These are phyloP conservation scores for Dicycla oo DNA, from an alignment of 2,888 invertebrate species.

Conservation along the genomic window DNA sequence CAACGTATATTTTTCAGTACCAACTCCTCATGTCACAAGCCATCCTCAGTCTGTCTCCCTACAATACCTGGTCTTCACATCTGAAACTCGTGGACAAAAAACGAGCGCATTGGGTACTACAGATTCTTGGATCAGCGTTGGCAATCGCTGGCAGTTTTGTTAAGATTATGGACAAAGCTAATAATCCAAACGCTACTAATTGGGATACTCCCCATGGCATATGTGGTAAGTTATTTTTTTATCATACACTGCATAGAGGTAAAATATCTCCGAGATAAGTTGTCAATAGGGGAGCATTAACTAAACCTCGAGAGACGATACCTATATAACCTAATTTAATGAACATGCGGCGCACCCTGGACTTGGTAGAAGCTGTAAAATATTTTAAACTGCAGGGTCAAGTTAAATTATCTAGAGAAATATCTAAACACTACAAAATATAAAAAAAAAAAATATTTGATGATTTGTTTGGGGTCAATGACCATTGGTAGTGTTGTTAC, in stretches of 20 bases:
- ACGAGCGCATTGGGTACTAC: slow-evolving; percentile 80
- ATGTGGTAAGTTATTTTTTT: slow-evolving; percentile 66
- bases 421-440: too few species aligned
- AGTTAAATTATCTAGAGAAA: too few species aligned
- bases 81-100: slow-evolving; percentile 79
- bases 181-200: slow-evolving; percentile 52
- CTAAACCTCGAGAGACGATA: background rate
- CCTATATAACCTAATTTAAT: background rate
- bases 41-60: slow-evolving; percentile 77
- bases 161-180: slow-evolving; percentile 73
- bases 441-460: too few species aligned
- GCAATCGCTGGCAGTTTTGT: slow-evolving; percentile 80
- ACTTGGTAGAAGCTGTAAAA: background rate
- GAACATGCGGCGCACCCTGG: background rate
- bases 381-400: background rate
- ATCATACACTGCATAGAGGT: background rate
- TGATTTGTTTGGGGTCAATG: too few species aligned
- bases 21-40: slow-evolving; percentile 84
- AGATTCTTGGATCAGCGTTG: slow-evolving; percentile 78
- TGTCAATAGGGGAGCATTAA: background rate
- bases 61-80: slow-evolving; percentile 80
- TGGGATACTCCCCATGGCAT: slow-evolving; percentile 80
- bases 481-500: too few species aligned
- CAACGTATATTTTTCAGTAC: slow-evolving; percentile 71
- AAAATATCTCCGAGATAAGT: background rate